phyloP scores from a whole-genome alignment of 2,888 invertebrate species.

The Eurytoma adleriae region DNA sequence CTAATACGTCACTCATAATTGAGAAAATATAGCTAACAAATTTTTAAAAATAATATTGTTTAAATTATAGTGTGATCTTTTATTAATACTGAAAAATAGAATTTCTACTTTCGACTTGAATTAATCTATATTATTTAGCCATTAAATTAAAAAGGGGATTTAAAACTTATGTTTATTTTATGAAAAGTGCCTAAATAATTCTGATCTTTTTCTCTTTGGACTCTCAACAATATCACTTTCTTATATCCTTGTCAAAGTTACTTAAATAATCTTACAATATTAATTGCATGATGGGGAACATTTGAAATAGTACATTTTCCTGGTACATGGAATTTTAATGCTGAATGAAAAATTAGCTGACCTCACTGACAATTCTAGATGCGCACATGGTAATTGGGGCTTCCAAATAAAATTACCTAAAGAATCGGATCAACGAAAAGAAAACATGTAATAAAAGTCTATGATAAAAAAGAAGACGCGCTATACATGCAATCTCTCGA shows the following conservation, averaged over 20 bases:
- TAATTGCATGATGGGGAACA: conserved; percentile 31
- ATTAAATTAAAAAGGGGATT: too few species aligned
- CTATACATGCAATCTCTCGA: conserved; percentile 33
- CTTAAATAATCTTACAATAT: neutral
- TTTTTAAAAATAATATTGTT: too few species aligned
- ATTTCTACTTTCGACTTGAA: too few species aligned
- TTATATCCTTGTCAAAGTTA: conserved; percentile 24
- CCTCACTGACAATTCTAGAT: conserved; percentile 23
- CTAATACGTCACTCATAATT: neutral
- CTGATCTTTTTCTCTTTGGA: too few species aligned
- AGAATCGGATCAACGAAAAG: conserved; percentile 9
- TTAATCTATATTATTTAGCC: too few species aligned
- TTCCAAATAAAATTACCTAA: conserved; percentile 3
- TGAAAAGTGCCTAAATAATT: too few species aligned
- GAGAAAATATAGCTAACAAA: too few species aligned
- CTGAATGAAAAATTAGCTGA: conserved; percentile 11
- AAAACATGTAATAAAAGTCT: conserved; percentile 6
- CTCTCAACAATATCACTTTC: conserved; percentile 27
- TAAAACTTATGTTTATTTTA: too few species aligned
- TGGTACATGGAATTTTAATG: conserved; percentile 30
- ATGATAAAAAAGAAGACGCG: conserved; percentile 14
- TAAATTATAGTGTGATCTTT: too few species aligned
- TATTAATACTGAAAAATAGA: too few species aligned
- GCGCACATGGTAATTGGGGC: conserved; percentile 21
- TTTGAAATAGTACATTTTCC: conserved; percentile 3